Evolutionary conservation across 1,140 invertebrate species (phyloP), one percentile per base, ranked within the genome.

Genomic region (Ectropis grisescens): DNA sequence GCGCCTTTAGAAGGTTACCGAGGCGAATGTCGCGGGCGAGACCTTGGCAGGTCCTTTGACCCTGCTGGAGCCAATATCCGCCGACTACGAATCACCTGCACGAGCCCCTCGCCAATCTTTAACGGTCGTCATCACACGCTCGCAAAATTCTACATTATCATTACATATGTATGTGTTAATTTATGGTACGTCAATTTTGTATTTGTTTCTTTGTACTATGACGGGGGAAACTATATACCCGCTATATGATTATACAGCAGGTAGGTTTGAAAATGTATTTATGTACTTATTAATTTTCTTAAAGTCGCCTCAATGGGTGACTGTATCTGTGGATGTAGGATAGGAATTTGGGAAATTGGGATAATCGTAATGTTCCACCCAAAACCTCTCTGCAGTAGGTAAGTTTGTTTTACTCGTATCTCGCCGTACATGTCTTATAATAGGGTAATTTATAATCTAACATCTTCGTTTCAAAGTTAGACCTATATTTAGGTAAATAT

Each of bases 31-130:
- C 58, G 51, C 49, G 47, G n/a, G n/a, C n/a, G n/a, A 37, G 58
- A 57, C 71, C 71, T 76, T 72, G 66, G 47, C 40, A 35, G 48
- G 71, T 72, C 68, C 61, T 62, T 72, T 71, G 68, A 76, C 64
- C 68, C 54, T 53, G 41, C 46, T 49, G 16, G 8, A 19, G 16
- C n/a, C 6, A n/a, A 57, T 50, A 47, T 59, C 47, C 34, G 50
- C 41, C 33, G 34, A 37, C 37, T 23, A 26, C 29, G 29, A 51
- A 47, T 52, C 64, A 71, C 70, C 67, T 75, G 70, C 62, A 48
- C 35, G 51, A 51, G 59, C 56, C 59, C 42, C 53, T 43, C 54
- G 39, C 50, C 58, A 30, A 41, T 26, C 9, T 37, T 44, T 33
- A 54, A 42, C 36, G 27, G 29, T 45, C 19, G 15, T 33, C 15